Percentiles rank a stretch among this genome's conserved stretches.
Evolutionary conservation across 2,113 vertebrate genomes (phyloP).

Genomic region (Megaleporinus macrocephalus): DNA sequence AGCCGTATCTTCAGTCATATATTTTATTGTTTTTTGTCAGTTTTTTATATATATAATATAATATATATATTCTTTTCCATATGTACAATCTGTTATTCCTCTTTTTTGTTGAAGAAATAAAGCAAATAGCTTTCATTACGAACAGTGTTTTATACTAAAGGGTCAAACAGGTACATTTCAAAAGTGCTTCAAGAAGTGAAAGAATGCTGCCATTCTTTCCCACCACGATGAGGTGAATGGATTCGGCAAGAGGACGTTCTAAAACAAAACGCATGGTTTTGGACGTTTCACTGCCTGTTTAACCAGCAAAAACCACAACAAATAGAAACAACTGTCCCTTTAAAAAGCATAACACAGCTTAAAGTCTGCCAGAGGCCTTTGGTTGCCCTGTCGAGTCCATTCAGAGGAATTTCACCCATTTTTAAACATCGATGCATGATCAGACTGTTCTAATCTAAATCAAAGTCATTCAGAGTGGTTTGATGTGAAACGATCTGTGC

Average conservation of each 20-base stretch:
- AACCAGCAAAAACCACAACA: conserved; percentile 28
- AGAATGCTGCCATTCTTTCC: conserved; percentile 50
- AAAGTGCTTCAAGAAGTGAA: conserved; percentile 76
- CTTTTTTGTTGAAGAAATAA: conserved; percentile 75
- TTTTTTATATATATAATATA: conserved; percentile 72
- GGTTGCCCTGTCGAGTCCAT: neutral
- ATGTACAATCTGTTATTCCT: conserved; percentile 81
- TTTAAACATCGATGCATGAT: too few relatives aligned
- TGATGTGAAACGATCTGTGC: too few relatives aligned
- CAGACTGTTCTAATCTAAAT: too few relatives aligned
- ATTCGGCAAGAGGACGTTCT: conserved; percentile 11
- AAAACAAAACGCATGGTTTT: conserved; percentile 14
- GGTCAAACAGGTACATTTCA: conserved; percentile 64
- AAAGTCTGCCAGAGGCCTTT: conserved; percentile 25
- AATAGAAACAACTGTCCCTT: neutral
- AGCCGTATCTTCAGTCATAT: conserved; percentile 54
- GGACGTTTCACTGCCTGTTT: conserved; percentile 26
- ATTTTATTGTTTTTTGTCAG: conserved; percentile 44
- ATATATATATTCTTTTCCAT: conserved; percentile 78
- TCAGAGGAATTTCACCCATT: neutral
- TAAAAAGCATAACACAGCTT: conserved; percentile 23
- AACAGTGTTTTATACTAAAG: conserved; percentile 81
- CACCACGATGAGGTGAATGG: conserved; percentile 18
- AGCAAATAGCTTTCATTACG: conserved; percentile 75
- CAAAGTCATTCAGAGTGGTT: too few relatives aligned